Evolutionary conservation across 30 jellyfish, hydroid and myxozoan species (phyloP).

Genomic region (Chrysaora quinquecirrha): DNA sequence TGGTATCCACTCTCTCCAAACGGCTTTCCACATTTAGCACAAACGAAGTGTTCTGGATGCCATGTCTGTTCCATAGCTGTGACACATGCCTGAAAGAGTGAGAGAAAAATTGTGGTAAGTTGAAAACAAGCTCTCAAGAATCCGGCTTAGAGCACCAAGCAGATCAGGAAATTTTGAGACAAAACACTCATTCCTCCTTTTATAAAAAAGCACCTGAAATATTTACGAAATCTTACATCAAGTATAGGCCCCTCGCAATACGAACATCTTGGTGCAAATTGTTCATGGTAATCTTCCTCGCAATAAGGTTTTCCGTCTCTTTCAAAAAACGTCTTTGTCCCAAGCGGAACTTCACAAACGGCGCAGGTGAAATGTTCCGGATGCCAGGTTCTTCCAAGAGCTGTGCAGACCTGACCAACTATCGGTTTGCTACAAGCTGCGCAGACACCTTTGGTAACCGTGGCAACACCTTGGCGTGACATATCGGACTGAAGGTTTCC

Average conservation of each 20-base stretch:
- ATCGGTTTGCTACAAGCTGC: slow-evolving; percentile 96
- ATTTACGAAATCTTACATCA: slow-evolving; percentile 93
- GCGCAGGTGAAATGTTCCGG: slow-evolving; percentile 98
- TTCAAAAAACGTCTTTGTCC: slow-evolving; percentile 93
- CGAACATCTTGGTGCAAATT: slow-evolving; percentile 87
- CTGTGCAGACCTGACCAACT: slow-evolving; percentile 97
- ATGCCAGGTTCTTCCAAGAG: slow-evolving; percentile 96
- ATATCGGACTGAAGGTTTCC: slow-evolving; percentile 90
- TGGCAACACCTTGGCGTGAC: slow-evolving; percentile 98
- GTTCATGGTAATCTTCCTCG: slow-evolving; percentile 88
- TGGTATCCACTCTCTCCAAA: slow-evolving; percentile 91
- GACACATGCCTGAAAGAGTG: slow-evolving; percentile 73
- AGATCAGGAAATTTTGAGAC: too few species aligned
- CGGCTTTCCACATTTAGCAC: slow-evolving; percentile 88
- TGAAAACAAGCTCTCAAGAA: neutral
- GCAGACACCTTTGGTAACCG: slow-evolving; percentile 91
- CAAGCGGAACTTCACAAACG: slow-evolving; percentile 87
- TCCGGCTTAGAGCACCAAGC: too few species aligned
- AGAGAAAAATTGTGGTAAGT: neutral
- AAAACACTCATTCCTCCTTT: too few species aligned
- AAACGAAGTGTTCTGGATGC: slow-evolving; percentile 97
- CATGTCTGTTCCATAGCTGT: slow-evolving; percentile 94
- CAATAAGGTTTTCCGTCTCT: slow-evolving; percentile 96
- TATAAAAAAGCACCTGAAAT: too few species aligned
- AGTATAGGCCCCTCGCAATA: slow-evolving; percentile 90